These are phyloP conservation scores for Steinernema scapterisci DNA, from an alignment of 2,888 invertebrate species.

Conservation along the genomic window DNA sequence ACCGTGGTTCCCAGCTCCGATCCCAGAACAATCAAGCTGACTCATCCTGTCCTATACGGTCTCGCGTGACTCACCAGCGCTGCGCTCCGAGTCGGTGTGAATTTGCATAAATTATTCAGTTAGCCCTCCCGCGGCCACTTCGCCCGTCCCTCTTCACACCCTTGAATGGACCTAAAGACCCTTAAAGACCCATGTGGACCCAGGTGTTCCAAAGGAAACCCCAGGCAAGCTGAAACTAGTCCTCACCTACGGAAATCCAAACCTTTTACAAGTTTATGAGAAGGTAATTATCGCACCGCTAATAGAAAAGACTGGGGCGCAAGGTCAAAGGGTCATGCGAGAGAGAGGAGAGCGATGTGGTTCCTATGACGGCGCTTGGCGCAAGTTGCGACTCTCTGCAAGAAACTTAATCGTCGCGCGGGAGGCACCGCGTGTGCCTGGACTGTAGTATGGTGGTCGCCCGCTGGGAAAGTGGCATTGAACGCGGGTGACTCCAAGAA, in stretches of 20 bases:
- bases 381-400: slow-evolving; percentile 11
- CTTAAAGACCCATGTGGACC: not conserved
- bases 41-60: not conserved
- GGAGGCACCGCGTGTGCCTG: not conserved
- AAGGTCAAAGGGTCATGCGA: slow-evolving; percentile 25
- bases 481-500: slow-evolving; percentile 16
- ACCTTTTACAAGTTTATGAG: slow-evolving; percentile 19
- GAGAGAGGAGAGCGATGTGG: no score
- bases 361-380: no score
- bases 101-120: slow-evolving; percentile 33
- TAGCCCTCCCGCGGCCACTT: not conserved
- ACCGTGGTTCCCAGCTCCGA: not conserved
- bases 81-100: not conserved
- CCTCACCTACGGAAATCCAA: no score
- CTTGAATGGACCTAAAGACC: not conserved
- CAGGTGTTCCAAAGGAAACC: no score
- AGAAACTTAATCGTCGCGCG: slow-evolving; percentile 28
- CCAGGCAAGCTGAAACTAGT: no score
- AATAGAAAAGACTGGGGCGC: not conserved
- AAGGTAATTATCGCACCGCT: slow-evolving; percentile 12
- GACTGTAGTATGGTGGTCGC: no score
- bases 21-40: not conserved
- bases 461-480: slow-evolving; percentile 12
- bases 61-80: not conserved
- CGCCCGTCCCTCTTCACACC: not conserved